Evolutionary conservation across 30 jellyfish, hydroid and myxozoan genomes (phyloP).

Genomic region (Haliclystus octoradiatus): DNA sequence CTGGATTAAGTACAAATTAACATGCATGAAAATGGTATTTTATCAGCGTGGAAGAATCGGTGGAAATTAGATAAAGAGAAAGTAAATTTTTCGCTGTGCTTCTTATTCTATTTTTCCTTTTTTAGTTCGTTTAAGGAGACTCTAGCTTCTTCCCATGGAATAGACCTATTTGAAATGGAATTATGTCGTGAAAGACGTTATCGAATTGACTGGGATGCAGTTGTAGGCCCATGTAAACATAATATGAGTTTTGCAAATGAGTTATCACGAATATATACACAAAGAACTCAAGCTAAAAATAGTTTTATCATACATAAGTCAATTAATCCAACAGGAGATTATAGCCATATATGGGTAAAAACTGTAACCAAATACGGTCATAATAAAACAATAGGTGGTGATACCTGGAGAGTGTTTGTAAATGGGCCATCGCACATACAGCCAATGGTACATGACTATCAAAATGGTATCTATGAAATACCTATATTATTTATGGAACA

Average conservation of each 20-base stretch:
- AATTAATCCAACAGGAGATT: constrained; percentile 73
- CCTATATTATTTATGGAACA: constrained; percentile 63
- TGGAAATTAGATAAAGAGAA: no score
- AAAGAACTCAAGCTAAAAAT: constrained; percentile 27
- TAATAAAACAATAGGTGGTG: constrained; percentile 76
- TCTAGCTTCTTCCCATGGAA: no score
- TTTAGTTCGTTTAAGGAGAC: no score
- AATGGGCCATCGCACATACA: constrained; percentile 68
- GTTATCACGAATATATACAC: constrained; percentile 10
- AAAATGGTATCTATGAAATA: constrained; percentile 62
- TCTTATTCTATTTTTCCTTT: no score
- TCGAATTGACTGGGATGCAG: constrained; percentile 73
- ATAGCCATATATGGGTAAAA: constrained; percentile 47
- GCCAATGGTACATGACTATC: constrained; percentile 66
- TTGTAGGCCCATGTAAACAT: constrained; percentile 55
- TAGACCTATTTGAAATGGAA: constrained; percentile 40
- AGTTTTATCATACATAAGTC: constrained; percentile 24
- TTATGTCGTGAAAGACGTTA: constrained; percentile 75
- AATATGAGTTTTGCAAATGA: constrained; percentile 43
- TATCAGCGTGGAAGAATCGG: no score
- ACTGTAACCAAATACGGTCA: constrained; percentile 28
- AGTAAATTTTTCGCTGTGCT: no score
- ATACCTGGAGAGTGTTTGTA: constrained; percentile 78
- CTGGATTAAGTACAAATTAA: no score
- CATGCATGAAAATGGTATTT: no score